A percentile compares a stretch with the other conserved stretches of the same genome.
Conservation (phyloP, 35 echinoderm and acorn worm species). For the Heliocidaris tuberculata region DNA sequence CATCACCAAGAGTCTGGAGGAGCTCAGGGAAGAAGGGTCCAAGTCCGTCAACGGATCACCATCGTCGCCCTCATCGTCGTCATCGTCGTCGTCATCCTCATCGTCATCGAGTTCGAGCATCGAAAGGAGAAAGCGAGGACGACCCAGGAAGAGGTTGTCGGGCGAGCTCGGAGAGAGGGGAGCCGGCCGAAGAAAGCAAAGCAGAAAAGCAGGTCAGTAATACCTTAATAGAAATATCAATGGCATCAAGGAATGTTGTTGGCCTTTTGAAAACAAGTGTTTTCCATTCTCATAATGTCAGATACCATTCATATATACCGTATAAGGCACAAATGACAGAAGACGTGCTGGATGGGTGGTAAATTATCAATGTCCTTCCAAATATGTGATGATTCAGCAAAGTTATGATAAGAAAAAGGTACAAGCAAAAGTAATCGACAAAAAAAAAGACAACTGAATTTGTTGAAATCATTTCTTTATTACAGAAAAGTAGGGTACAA, state of each 20-base stretch:
- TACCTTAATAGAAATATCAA: no score
- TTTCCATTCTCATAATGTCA: no score
- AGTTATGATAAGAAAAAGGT: no score
- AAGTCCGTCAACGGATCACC: not conserved
- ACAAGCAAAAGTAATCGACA: no score
- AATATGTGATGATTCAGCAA: no score
- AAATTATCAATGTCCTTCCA: no score
- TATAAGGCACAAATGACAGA: no score
- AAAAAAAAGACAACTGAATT: not conserved
- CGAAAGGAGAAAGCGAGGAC: slow-evolving; percentile 57
- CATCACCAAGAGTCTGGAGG: slow-evolving; percentile 41
- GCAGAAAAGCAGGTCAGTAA: slow-evolving; percentile 51
- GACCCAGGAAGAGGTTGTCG: slow-evolving; percentile 50
- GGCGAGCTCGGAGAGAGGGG: slow-evolving; percentile 39
- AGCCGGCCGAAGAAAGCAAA: slow-evolving; percentile 1
- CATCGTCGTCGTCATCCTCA: not conserved
- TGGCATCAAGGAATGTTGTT: no score
- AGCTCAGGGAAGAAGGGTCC: not conserved
- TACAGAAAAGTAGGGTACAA: not conserved
- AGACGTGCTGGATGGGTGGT: no score
- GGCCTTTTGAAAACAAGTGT: no score
- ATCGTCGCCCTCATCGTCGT: not conserved
- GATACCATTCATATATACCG: no score
- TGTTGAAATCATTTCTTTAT: no score
- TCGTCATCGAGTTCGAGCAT: not conserved